Evolutionary conservation across 2,888 invertebrate species (phyloP), one percentile per base, ranked within the genome.

Genomic region (Drosophila suboccidentalis): DNA sequence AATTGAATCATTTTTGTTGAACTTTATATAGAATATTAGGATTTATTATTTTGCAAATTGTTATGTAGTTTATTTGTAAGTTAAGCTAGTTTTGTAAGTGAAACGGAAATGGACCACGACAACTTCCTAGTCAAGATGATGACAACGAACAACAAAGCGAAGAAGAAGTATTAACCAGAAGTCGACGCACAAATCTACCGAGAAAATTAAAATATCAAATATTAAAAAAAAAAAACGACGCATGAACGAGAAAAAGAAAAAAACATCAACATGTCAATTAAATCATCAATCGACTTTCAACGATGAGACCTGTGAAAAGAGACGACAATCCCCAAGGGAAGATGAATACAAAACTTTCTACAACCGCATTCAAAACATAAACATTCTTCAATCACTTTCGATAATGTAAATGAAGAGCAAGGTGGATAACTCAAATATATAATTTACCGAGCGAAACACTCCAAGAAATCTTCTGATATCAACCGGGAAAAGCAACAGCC

Each of bases 61-160:
- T 72, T 72, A 61, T 32, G 9, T 61, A 60, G 66, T 46, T 43
- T 46, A 36, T 34, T 34, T 54, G 5, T 72, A 64, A 49, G 38
- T 26, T 78, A 64, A 49, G 38, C 13, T 78, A 78, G 70, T 46
- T 43, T 41, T 8, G n/a, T 70, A 77, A 72, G 64, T 47, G 5
- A 10, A 34, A 34, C 1, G 5, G 47, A 53, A 10, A 5, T 44
- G 69, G 59, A 73, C 61, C 32, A 75, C 51, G 53, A 36, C 22
- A 26, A 55, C 39, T 38, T n/a, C 17, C 64, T 59, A 59, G 29
- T 59, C 44, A 49, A 47, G 43, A 49, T 22, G 58, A 41, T 11
- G 39, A 39, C 44, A 17, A 8, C n/a, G 17, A 41, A 13, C 36
- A 26, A 44, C 17, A 26, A 34, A 10, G 1, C 43, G 26, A 50